Percentiles rank a stretch among this genome's conserved stretches.
Conservation (phyloP, 2,797 vertebrate genomes). For the Momotus momota region DNA sequence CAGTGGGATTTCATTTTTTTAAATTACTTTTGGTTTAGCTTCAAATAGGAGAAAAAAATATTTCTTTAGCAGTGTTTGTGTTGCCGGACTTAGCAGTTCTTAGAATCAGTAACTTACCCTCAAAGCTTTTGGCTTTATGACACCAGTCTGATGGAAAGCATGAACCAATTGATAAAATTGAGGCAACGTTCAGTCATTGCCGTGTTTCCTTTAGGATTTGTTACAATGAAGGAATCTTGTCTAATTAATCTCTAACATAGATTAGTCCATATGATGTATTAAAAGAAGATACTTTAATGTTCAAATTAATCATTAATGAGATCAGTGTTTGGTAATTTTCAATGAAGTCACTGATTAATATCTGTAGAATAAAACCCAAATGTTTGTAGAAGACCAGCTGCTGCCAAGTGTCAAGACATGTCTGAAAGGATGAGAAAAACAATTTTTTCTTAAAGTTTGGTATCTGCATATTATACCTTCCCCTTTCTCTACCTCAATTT, state of each 20-base stretch:
- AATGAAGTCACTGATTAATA: background rate
- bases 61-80: background rate
- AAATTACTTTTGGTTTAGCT: background rate
- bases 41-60: background rate
- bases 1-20: background rate
- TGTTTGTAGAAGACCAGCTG: background rate
- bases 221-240: background rate
- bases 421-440: background rate
- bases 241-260: background rate
- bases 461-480: background rate
- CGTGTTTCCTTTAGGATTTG: background rate
- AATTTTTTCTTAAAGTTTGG: background rate
- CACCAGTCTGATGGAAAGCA: background rate
- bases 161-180: background rate
- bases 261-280: background rate
- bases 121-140: background rate
- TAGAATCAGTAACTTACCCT: background rate
- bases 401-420: background rate
- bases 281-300: background rate
- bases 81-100: background rate
- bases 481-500: constrained; percentile 33
- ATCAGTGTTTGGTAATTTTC: background rate
- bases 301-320: background rate
- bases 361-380: background rate
- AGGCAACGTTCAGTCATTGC: background rate